These are phyloP conservation scores for Nicator chloris DNA, from an alignment of 2,113 vertebrate genomes.

Conservation along the genomic window DNA sequence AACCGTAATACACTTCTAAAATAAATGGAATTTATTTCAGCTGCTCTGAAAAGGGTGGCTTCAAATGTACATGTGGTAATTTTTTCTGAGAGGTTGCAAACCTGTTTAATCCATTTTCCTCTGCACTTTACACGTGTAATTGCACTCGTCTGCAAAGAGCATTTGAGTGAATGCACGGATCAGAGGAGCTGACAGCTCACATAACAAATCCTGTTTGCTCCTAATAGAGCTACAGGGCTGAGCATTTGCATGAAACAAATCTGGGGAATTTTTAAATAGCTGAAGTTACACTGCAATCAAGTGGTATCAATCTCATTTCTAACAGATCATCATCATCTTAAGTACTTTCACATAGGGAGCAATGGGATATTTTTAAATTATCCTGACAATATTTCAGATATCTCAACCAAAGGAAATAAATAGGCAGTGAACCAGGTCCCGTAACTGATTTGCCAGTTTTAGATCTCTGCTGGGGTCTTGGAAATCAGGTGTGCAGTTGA, in stretches of 20 bases:
- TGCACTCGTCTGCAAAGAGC: background rate
- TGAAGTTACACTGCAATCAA: background rate
- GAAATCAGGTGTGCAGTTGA: background rate
- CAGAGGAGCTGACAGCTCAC: constrained; percentile 34
- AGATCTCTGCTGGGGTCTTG: background rate
- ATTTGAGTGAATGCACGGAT: constrained; percentile 18
- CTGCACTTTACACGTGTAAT: background rate
- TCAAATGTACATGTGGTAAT: background rate
- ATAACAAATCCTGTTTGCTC: constrained; percentile 11
- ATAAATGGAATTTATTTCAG: background rate
- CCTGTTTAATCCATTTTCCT: background rate
- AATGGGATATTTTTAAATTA: background rate
- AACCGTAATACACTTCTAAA: background rate
- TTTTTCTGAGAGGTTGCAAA: background rate
- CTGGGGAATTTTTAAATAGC: background rate
- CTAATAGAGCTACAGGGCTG: background rate
- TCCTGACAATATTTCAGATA: background rate
- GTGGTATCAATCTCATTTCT: background rate
- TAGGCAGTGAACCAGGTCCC: background rate
- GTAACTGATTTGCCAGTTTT: background rate
- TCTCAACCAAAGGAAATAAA: background rate
- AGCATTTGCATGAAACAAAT: background rate
- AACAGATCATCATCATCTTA: background rate
- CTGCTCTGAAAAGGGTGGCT: background rate
- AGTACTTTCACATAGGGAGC: background rate